phyloP scores from a whole-genome alignment of 2,113 vertebrate genomes.

The Amphilophus citrinellus region DNA sequence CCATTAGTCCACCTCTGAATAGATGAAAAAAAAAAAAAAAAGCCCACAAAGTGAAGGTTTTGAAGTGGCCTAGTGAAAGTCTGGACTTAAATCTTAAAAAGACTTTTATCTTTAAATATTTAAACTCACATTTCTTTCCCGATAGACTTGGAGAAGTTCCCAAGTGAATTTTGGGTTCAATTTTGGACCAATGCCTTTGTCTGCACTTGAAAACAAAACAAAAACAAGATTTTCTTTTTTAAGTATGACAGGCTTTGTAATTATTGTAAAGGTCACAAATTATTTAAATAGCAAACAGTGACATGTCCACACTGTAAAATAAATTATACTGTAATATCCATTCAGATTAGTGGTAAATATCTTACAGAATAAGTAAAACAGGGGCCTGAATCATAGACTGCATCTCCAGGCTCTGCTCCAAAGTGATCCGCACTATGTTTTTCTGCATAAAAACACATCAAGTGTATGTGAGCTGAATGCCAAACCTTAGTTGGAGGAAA shows the following conservation, averaged over 20 bases:
- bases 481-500: neutral
- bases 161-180: neutral
- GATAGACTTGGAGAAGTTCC: conserved; percentile 11
- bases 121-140: conserved; percentile 48
- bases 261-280: neutral
- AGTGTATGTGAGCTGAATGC: neutral
- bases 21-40: too few relatives aligned
- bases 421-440: conserved; percentile 50
- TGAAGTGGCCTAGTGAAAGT: too few relatives aligned
- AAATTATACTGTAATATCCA: neutral
- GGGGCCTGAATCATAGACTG: conserved; percentile 79
- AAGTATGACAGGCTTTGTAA: neutral
- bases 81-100: too few relatives aligned
- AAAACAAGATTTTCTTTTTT: neutral
- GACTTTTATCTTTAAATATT: too few relatives aligned
- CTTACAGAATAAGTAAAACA: conserved; percentile 86
- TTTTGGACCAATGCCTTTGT: conserved; percentile 31
- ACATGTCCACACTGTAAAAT: neutral
- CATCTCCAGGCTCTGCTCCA: conserved; percentile 73
- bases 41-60: too few relatives aligned
- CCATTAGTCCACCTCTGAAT: too few relatives aligned
- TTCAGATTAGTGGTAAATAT: neutral
- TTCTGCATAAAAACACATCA: conserved; percentile 74
- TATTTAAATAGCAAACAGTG: neutral
- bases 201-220: conserved; percentile 40